phyloP scores from a whole-genome alignment of 2,888 invertebrate species.

The Meloe dianella region DNA sequence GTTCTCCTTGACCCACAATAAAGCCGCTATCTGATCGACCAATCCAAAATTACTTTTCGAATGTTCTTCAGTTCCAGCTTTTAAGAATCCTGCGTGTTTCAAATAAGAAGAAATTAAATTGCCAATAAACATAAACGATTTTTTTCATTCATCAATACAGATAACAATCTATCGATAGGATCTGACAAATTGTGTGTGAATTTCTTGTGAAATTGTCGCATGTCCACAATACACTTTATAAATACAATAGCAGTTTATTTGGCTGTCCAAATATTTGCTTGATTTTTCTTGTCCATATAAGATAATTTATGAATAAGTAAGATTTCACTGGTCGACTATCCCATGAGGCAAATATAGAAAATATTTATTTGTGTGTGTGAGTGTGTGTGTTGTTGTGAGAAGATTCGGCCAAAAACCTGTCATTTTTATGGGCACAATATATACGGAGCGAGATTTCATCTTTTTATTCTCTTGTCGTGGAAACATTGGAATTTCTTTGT shows the following conservation, averaged over 20 bases:
- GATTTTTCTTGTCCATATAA: background rate
- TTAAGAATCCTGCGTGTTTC: conserved; percentile 71
- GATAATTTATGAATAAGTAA: background rate
- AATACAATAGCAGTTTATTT: background rate
- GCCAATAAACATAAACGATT: background rate
- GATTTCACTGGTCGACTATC: conserved; percentile 37
- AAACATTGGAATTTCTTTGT: conserved; percentile 50
- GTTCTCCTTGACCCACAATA: conserved; percentile 95
- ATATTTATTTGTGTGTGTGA: conserved; percentile 46
- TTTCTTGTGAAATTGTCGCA: background rate
- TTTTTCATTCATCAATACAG: background rate
- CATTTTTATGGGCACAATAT: conserved; percentile 52
- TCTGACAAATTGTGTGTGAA: background rate
- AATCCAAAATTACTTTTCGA: conserved; percentile 90
- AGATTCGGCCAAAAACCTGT: conserved; percentile 49
- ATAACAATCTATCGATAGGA: conserved; percentile 15
- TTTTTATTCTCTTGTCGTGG: conserved; percentile 38
- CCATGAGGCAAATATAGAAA: conserved; percentile 49
- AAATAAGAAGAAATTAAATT: background rate
- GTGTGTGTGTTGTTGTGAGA: conserved; percentile 41
- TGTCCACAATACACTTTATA: background rate
- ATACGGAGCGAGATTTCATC: conserved; percentile 51
- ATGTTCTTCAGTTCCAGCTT: conserved; percentile 76
- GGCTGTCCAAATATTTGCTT: conserved; percentile 1
- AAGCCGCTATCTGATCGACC: conserved; percentile 90